Percentiles rank a stretch among this genome's conserved stretches.
Evolutionary conservation across 1,140 invertebrate genomes (phyloP).

Genomic region (Pantala flavescens): DNA sequence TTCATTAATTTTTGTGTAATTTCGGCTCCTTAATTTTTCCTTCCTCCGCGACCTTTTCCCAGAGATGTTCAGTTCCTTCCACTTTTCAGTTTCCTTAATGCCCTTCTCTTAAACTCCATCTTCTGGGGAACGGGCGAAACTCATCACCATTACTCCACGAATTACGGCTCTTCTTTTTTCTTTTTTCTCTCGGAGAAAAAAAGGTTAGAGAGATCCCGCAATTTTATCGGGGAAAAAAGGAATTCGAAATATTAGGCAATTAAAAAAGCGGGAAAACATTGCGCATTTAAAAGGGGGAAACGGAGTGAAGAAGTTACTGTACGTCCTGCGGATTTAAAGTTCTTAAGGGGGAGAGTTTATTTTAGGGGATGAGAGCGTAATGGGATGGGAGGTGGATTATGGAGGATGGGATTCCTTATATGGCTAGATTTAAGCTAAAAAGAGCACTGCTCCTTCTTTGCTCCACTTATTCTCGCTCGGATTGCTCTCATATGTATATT

Average conservation of each 20-base stretch:
- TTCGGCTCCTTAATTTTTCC: slow-evolving; percentile 3
- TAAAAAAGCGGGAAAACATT: neutral
- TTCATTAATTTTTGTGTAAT: slow-evolving; percentile 11
- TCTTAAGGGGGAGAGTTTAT: too few species aligned
- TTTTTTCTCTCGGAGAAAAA: neutral
- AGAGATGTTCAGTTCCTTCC: neutral
- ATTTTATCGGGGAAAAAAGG: slow-evolving; percentile 2
- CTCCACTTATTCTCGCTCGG: too few species aligned
- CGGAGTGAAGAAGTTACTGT: too few species aligned
- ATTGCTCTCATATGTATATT: too few species aligned
- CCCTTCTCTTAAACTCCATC: neutral
- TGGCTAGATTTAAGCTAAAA: too few species aligned
- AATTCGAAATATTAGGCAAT: neutral
- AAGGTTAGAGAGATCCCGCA: neutral
- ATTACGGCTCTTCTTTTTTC: neutral
- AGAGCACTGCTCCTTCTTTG: too few species aligned
- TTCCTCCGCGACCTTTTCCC: neutral
- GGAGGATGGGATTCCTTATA: too few species aligned
- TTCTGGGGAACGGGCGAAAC: neutral
- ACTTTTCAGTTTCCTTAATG: slow-evolving; percentile 10
- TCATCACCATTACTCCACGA: neutral
- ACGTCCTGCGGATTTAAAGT: too few species aligned
- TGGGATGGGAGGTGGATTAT: too few species aligned
- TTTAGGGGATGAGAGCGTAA: too few species aligned
- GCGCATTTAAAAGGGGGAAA: neutral